phyloP scores from a whole-genome alignment of 2,797 vertebrate genomes.

The Dryobates pubescens region DNA sequence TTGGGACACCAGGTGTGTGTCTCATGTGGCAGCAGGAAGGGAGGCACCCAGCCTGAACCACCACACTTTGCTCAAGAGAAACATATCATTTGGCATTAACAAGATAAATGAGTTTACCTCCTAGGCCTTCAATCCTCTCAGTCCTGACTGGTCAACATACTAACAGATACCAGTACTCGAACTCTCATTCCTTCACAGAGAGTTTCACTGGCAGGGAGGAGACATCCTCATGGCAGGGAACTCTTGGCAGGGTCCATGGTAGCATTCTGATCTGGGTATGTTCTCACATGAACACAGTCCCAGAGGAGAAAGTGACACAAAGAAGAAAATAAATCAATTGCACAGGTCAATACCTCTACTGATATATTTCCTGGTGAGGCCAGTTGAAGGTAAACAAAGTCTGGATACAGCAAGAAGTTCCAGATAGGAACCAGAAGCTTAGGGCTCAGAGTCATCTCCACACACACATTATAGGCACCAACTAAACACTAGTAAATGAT shows the following conservation, averaged over 20 bases:
- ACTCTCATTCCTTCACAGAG: background rate
- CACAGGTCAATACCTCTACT: conserved; percentile 38
- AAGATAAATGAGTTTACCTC: background rate
- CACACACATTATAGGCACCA: background rate
- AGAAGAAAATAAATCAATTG: conserved; percentile 47
- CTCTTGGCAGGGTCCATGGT: background rate
- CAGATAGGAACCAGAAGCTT: conserved; percentile 54
- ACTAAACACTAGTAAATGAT: conserved; percentile 52
- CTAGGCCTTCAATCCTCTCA: background rate
- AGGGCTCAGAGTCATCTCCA: conserved; percentile 53
- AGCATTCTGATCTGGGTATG: background rate
- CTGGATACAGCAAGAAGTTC: conserved; percentile 26
- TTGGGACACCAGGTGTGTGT: no score
- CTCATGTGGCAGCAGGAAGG: no score
- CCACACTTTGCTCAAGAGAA: background rate
- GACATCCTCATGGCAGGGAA: background rate
- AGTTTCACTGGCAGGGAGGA: background rate
- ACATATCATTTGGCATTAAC: background rate
- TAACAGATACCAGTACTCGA: background rate
- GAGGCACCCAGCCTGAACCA: no score
- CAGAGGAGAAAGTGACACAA: conserved; percentile 6
- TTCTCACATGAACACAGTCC: background rate
- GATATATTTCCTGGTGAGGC: conserved; percentile 28
- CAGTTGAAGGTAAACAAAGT: conserved; percentile 44
- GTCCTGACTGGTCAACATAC: background rate